phyloP scores from a whole-genome alignment of 2,888 invertebrate species.

The Cataglyphis rosenhaueri region DNA sequence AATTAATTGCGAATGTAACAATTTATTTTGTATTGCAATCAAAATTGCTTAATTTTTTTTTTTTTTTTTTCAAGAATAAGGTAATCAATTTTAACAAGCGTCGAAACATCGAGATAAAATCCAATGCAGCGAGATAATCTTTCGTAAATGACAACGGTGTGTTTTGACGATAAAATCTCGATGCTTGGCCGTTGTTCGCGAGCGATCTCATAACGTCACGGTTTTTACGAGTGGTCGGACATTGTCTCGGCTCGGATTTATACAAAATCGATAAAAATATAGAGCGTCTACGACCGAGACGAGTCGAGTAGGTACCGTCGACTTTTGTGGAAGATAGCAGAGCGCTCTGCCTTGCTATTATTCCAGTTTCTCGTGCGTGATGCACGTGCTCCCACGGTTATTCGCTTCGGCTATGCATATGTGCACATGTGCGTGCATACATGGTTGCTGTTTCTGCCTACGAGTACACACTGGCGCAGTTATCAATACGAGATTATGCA shows the following conservation, averaged over 20 bases:
- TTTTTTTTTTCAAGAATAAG: background rate
- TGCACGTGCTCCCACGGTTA: constrained; percentile 65
- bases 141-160: constrained; percentile 8
- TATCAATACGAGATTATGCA: constrained; percentile 57
- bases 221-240: constrained; percentile 66
- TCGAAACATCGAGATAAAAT: background rate
- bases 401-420: constrained; percentile 41
- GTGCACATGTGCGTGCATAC: constrained; percentile 22
- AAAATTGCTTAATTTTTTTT: background rate
- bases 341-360: constrained; percentile 64
- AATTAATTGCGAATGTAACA: background rate
- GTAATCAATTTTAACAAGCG: constrained; percentile 14
- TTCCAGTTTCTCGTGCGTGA: constrained; percentile 69
- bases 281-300: constrained; percentile 72
- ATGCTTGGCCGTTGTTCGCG: constrained; percentile 7
- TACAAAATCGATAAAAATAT: constrained; percentile 84
- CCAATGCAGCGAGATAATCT: constrained; percentile 23
- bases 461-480: constrained; percentile 40
- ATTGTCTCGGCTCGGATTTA: constrained; percentile 79
- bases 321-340: constrained; percentile 50
- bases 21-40: background rate
- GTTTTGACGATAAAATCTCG: constrained; percentile 39
- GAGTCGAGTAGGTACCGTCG: constrained; percentile 70
- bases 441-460: constrained; percentile 4
- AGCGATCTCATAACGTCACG: constrained; percentile 62